These are phyloP conservation scores for Cynoglossus semilaevis DNA, from an alignment of 2,113 vertebrate species.

Conservation along the genomic window DNA sequence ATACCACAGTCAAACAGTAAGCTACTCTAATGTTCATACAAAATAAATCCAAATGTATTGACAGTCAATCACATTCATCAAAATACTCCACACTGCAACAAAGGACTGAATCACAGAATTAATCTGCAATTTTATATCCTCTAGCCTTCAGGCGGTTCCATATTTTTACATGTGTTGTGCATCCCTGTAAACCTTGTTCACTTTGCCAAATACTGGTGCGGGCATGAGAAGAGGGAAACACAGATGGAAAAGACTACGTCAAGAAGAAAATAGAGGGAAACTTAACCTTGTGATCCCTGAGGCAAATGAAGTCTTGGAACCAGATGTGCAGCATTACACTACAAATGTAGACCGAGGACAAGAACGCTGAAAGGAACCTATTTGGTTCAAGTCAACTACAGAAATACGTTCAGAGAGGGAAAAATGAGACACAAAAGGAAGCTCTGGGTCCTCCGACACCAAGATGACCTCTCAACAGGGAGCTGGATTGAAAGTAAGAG, in stretches of 20 bases:
- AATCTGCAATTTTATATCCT: background rate
- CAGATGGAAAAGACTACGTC: conserved; percentile 28
- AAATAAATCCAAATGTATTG: conserved; percentile 8
- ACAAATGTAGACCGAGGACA: conserved; percentile 8
- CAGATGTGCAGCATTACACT: conserved; percentile 25
- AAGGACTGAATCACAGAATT: background rate
- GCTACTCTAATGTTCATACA: background rate
- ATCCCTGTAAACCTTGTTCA: conserved; percentile 20
- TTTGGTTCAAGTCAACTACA: conserved; percentile 22
- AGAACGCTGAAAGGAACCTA: conserved; percentile 18
- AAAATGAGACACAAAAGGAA: conserved; percentile 28
- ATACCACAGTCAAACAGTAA: background rate
- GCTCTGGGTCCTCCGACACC: conserved; percentile 26
- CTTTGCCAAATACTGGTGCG: conserved; percentile 28
- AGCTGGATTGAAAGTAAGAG: conserved; percentile 38
- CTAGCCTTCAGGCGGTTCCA: background rate
- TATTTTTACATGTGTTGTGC: conserved; percentile 15
- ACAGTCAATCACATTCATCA: conserved; percentile 1
- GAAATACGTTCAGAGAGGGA: conserved; percentile 14
- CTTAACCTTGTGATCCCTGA: conserved; percentile 21
- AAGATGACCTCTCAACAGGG: conserved; percentile 46
- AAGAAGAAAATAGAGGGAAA: conserved; percentile 15
- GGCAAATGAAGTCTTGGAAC: conserved; percentile 35
- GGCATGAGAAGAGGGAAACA: conserved; percentile 1
- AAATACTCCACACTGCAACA: conserved; percentile 1